Evolutionary conservation across 2,113 vertebrate species (phyloP), one percentile per base, ranked within the genome.

Genomic region (Puntigrus tetrazona): DNA sequence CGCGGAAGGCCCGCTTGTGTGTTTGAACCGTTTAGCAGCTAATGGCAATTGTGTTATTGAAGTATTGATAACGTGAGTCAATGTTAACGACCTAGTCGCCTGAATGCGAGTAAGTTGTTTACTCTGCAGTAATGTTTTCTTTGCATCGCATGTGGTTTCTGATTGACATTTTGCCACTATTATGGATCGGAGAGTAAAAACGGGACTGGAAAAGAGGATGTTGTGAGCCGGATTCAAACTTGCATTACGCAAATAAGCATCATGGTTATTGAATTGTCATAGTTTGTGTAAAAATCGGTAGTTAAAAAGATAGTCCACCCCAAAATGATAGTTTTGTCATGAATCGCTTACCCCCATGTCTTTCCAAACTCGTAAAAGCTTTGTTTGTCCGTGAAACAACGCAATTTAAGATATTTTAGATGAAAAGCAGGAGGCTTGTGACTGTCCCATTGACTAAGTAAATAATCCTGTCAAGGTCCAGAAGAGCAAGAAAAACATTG

Each of bases 11-110:
- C 45, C 43, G 27, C 70, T 38, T 76, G 36, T 75, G n/a, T 20
- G 22, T 47, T 80, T 67, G 3, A 80, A 45, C 78, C 55, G 38
- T 77, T 31, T 13, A 59, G 41, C 72, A 38, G 73, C 70, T 67
- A 47, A 65, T 80, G 78, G n/a, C 67, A 34, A 74, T 9, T 43
- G 5, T 83, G 55, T 76, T 63, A 22, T 87, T 77, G 20, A 31
- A 70, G 8, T 7, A 43, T 52, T 65, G 82, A 52, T 81, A 78
- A 77, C 10, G 27, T 78, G 65, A 57, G 36, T 79, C 55, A 1
- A 27, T 31, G 7, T 59, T 69, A 45, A 61, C 2, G 50, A 43
- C 13, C 18, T 52, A 47, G 31, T 4, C n/a, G 3, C 14, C 29
- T 27, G 57, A 52, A 36, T 38, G 82, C 61, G 45, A 74, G 52